Evolutionary conservation across 1,140 invertebrate species (phyloP), one percentile per base, ranked within the genome.

Genomic region (Magallana gigas): DNA sequence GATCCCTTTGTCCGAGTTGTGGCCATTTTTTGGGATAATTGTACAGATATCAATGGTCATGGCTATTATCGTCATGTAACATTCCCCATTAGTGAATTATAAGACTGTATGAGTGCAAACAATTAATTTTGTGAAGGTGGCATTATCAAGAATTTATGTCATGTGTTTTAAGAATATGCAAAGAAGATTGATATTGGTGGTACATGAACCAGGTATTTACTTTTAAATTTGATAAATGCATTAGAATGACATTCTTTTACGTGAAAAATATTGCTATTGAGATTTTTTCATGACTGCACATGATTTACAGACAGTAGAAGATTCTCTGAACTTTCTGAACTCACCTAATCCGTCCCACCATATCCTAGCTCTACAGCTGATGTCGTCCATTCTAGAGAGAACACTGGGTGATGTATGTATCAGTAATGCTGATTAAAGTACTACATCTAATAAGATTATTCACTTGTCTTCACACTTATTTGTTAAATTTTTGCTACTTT

Each of bases 321-420:
- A 76, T 76, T 36, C 68, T 29, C 68, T 76, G 18, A 76, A 76
- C 23, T 76, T 36, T 76, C 36, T 87, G 12, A 87, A 83, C 29
- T 83, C 86, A 59, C 9, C 87, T 12, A 64, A 59, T n/a, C 68
- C 57, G 57, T 80, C 60, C 16, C 85, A 91, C 18, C 84, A 90
- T 59, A 59, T 91, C 48, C 71, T 90, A 57, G 90, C 68, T 48
- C n/a, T 92, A 48, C 85, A 91, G 48, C n/a, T 92, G 36, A 59
- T 90, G 11, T 89, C 89, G n/a, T 80, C 90, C 57, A 57, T 87
- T 48, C 57, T 93, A 59, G 92, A 93, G 64, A 88, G 91, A 85
- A 68, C 91, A 11, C 88, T 93, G 11, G 91, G 92, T 36, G 90
- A 93, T 91, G 92, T 93, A 90, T 87, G 91, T 88, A 81, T 48